Base-by-base conservation (phyloP, 2,113 vertebrate species). In the Stictonetta naevosa region DNA sequence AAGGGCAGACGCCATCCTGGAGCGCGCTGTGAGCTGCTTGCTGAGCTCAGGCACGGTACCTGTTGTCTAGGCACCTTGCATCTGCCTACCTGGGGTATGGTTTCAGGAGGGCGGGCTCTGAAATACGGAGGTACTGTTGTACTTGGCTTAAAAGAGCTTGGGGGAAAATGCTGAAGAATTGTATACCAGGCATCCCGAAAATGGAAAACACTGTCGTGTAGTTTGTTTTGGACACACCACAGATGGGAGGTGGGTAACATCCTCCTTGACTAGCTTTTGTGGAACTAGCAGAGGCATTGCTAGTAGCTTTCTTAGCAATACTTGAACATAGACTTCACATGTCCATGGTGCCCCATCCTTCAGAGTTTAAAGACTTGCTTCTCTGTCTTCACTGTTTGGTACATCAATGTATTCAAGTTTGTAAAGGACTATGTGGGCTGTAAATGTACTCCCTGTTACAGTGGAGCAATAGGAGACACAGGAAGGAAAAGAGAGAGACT, bases 251-350 rank as follows among this genome's bases (percentile, higher is more conserved):
- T 80, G 77, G 55, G 55, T 80, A 74, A 71, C 59, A 86, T 75
- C 75, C 63, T 93, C 40, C 81, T 87, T 74, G 67, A 82, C 82
- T 50, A 88, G 75, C 71, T 95, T 92, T 87, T 85, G 56, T 91
- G 87, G 87, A 90, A 48, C 55, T 73, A 83, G 55, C 63, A 77
- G 34, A 53, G 63, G 50, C 82, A 36, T 52, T 8, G 3, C 60
- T 42, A 64, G 66, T 74, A 60, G n/a, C 36, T 71, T 83, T 75
- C 50, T 90, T 33, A 52, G 68, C 52, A 71, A 31, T 50, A 38
- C 60, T 74, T 67, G 56, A 75, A 71, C 0, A 1, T 8, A 87
- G 77, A 33, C 33, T 34, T 29, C 34, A 69, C 8, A 3, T 1
- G 26, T 74, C 31, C 22, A 4, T 38, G 38, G 46, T 90, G 34